Base-by-base conservation (phyloP, 2,797 vertebrate genomes). In the Limosa lapponica region DNA sequence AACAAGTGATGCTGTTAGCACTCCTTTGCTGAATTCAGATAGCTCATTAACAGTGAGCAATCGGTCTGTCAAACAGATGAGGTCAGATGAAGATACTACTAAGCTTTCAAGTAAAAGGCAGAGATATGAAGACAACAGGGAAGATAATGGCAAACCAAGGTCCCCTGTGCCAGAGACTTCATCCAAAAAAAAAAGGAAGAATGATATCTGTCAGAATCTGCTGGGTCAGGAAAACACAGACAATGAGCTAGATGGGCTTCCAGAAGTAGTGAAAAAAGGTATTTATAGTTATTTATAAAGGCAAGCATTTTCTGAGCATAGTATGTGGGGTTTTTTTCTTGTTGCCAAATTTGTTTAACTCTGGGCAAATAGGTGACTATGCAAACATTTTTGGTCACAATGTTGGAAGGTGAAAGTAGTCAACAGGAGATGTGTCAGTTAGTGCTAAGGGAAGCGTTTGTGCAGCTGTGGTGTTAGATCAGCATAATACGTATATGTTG, bases 251-350 rank as follows among this genome's bases (percentile, higher is more conserved):
- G 99, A 99, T 89, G 99, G 98, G 27, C 98, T 99, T 92, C 99
- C 99, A 65, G 98, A 99, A 80, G 96, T 98, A 82, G 99, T 99
- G 51, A 98, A 98, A 94, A 99, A 97, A 98, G 99, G 99, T 99
- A 96, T 52, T 94, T 84, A 5, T 24, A 41, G 24, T 19, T 20
- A 48, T 43, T 44, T 74, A 71, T 32, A 51, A 61, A 73, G 32
- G 6, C 32, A 77, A 69, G 37, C 1, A 0, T 58, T 65, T 18
- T 89, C 14, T 90, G 43, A 82, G 27, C 59, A 36, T 30, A 36
- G 15, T 18, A 67, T 43, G 6, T 64, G 6, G 4, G 3, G 48
- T 36, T 48, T 59, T 30, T 58, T 24, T 62, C 16, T 66, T 73
- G 80, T 69, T 71, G 22, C 39, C 88, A 43, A 49, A 66, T 62